Conservation (phyloP, 1,140 invertebrate species). For the Danaus melanippus region DNA sequence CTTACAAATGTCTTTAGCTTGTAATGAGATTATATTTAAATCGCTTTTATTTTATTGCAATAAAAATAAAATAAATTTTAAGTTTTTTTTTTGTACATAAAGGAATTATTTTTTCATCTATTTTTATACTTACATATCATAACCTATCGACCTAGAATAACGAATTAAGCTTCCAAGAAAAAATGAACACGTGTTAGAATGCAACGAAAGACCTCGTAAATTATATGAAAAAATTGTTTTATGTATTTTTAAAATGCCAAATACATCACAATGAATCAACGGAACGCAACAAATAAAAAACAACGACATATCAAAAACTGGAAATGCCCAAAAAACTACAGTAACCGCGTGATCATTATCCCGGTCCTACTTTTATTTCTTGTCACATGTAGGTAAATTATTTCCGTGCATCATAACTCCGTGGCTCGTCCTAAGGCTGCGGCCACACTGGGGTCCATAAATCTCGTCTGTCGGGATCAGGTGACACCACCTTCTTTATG, state of each 20-base stretch:
- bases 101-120: no score
- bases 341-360: slow-evolving; percentile 45
- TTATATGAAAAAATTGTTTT: slow-evolving; percentile 21
- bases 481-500: slow-evolving; percentile 74
- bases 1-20: slow-evolving; percentile 45
- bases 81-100: no score
- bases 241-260: slow-evolving; percentile 29
- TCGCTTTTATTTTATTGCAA: neutral
- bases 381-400: slow-evolving; percentile 65
- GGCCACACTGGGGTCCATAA: slow-evolving; percentile 63
- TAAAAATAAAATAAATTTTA: no score
- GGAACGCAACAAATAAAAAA: slow-evolving; percentile 23
- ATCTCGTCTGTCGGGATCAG: slow-evolving; percentile 68
- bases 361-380: slow-evolving; percentile 43
- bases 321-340: slow-evolving; percentile 29
- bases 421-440: slow-evolving; percentile 54
- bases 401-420: slow-evolving; percentile 58
- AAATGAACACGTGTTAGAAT: slow-evolving; percentile 19
- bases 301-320: slow-evolving; percentile 4
- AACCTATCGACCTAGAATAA: no score
- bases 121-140: no score
- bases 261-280: slow-evolving; percentile 27
- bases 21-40: slow-evolving; percentile 13
- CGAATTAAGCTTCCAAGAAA: slow-evolving; percentile 41
- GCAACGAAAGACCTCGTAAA: slow-evolving; percentile 23